Percentiles rank a stretch among this genome's conserved stretches.
These are phyloP conservation scores for Limosa lapponica DNA, from an alignment of 2,797 vertebrate genomes.

Conservation along the genomic window DNA sequence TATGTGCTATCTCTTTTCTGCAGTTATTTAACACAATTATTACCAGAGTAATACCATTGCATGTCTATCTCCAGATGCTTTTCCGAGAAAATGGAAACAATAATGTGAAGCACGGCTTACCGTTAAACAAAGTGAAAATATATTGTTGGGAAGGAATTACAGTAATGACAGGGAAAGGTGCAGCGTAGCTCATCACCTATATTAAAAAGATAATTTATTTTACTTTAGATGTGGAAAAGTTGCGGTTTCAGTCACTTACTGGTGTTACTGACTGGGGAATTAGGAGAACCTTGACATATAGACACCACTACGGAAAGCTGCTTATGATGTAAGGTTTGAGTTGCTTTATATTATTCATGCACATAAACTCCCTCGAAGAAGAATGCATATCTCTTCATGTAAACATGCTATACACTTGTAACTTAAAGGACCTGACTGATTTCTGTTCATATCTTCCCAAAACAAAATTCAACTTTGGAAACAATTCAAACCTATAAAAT, in stretches of 20 bases:
- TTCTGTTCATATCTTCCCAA: not conserved
- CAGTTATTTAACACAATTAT: conserved; percentile 51
- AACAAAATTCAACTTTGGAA: not conserved
- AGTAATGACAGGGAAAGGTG: not conserved
- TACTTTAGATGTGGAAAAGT: not conserved
- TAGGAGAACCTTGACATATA: not conserved
- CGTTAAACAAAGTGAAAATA: not conserved
- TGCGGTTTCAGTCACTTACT: not conserved
- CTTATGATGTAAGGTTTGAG: not conserved
- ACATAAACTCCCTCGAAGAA: not conserved
- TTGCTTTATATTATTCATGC: not conserved
- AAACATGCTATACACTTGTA: not conserved
- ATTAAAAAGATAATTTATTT: not conserved
- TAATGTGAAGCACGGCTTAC: not conserved
- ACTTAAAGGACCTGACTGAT: not conserved
- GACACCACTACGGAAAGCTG: not conserved
- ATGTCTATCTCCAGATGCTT: conserved; percentile 9
- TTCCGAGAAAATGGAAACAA: conserved; percentile 13
- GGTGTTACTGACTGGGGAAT: not conserved
- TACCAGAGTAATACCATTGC: not conserved
- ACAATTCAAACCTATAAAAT: not conserved
- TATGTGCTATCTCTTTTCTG: not conserved
- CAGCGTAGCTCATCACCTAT: not conserved
- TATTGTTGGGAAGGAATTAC: not conserved
- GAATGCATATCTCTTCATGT: not conserved